phyloP scores from a whole-genome alignment of 2,113 vertebrate species.

The Brachypteracias leptosomus region DNA sequence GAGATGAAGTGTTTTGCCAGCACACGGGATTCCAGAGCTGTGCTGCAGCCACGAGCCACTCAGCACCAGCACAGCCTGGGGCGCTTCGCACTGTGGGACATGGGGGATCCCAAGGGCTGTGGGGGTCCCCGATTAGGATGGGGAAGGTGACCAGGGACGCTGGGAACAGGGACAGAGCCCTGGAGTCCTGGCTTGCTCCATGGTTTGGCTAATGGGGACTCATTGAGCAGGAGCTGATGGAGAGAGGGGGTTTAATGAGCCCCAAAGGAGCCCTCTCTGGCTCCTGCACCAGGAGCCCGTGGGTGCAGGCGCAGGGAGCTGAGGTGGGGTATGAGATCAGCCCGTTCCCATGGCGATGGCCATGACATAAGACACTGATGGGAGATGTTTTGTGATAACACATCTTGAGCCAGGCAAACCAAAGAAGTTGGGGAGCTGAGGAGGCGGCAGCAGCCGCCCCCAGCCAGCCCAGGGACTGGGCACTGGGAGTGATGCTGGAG shows the following conservation, averaged over 20 bases:
- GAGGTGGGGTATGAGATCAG: not conserved
- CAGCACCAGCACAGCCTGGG: not conserved
- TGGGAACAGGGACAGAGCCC: accelerated
- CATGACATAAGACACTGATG: not conserved
- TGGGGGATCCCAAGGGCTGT: accelerated
- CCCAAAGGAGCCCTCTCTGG: accelerated
- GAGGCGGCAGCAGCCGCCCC: accelerated
- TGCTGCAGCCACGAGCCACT: accelerated
- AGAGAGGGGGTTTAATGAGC: not conserved
- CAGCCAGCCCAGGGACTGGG: accelerated
- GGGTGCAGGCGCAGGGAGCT: not conserved
- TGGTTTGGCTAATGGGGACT: not conserved
- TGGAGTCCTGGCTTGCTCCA: accelerated
- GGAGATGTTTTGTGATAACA: not conserved
- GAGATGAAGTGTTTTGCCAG: not conserved
- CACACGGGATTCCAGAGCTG: accelerated
- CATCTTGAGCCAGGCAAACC: not conserved
- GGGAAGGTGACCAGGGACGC: not conserved
- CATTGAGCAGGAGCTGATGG: accelerated
- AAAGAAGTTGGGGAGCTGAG: not conserved
- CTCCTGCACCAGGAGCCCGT: accelerated
- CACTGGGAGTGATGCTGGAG: not conserved
- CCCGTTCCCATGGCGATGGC: not conserved
- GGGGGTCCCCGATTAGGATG: too few relatives aligned
- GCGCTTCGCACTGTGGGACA: accelerated